Conservation (phyloP, 2,888 invertebrate species). For the Ceramica pisi region DNA sequence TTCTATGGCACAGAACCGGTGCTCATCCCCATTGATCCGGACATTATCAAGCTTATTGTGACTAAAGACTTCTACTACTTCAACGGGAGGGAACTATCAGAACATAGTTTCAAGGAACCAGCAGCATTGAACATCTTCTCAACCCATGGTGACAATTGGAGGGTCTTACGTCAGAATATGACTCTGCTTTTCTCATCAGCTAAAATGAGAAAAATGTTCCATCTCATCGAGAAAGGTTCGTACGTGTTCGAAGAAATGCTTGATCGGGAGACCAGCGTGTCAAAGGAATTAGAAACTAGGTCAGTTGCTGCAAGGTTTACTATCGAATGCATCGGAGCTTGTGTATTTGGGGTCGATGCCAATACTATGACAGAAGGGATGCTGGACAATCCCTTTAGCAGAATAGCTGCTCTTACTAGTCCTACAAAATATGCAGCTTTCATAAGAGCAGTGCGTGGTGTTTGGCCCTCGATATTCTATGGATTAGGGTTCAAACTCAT, state of each 20-base stretch:
- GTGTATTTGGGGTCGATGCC: constrained; percentile 59
- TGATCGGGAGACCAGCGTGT: constrained; percentile 43
- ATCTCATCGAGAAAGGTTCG: constrained; percentile 59
- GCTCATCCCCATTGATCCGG: constrained; percentile 71
- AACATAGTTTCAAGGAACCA: constrained; percentile 59
- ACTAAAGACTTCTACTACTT: constrained; percentile 75
- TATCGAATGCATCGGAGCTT: constrained; percentile 56
- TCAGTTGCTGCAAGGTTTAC: constrained; percentile 49
- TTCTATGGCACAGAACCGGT: constrained; percentile 57
- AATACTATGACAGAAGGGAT: constrained; percentile 65
- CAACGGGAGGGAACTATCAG: constrained; percentile 68
- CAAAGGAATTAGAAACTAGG: constrained; percentile 32
- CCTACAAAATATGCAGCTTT: constrained; percentile 57
- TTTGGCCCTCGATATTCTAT: constrained; percentile 74
- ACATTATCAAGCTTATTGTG: constrained; percentile 70
- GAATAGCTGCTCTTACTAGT: constrained; percentile 65
- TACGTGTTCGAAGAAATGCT: constrained; percentile 50
- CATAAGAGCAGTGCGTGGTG: constrained; percentile 55
- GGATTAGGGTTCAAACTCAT: constrained; percentile 65
- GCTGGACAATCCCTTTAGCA: constrained; percentile 67
- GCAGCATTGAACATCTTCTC: constrained; percentile 54
- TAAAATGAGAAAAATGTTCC: constrained; percentile 67
- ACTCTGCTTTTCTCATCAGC: constrained; percentile 63
- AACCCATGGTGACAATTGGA: constrained; percentile 62
- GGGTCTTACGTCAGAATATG: constrained; percentile 63